A percentile compares a stretch with the other conserved stretches of the same genome.
phyloP scores from a whole-genome alignment of 2,797 vertebrate genomes.

The Muscicapa striata region DNA sequence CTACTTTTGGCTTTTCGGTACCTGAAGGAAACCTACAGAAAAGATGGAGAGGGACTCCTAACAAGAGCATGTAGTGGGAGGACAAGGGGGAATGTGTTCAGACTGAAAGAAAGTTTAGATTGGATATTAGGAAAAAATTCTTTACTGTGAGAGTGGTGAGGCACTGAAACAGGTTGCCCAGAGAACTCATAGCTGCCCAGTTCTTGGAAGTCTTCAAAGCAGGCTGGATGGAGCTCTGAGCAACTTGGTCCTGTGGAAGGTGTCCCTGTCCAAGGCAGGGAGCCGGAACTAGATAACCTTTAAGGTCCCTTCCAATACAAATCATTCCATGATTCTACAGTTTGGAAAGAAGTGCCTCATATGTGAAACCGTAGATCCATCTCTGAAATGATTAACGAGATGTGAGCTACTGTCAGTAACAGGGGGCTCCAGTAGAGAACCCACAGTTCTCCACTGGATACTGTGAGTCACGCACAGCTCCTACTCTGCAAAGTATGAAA shows the following conservation, averaged over 20 bases:
- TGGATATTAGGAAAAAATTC: neutral
- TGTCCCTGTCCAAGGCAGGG: neutral
- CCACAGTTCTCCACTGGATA: neutral
- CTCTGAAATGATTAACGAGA: neutral
- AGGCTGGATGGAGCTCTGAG: neutral
- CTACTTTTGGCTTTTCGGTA: neutral
- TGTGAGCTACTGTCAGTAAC: neutral
- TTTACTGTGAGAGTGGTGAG: neutral
- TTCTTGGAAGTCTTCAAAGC: neutral
- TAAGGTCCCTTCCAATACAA: neutral
- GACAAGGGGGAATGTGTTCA: neutral
- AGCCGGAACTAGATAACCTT: neutral
- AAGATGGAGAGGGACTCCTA: neutral
- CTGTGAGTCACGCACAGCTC: neutral
- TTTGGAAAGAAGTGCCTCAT: neutral
- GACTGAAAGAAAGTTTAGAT: neutral
- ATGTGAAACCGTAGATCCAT: neutral
- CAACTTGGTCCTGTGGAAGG: neutral
- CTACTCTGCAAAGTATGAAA: neutral
- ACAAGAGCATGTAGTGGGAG: neutral
- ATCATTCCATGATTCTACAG: neutral
- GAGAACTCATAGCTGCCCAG: accelerated
- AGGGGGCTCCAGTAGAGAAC: neutral
- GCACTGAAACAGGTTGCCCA: neutral
- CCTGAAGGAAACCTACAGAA: neutral